These are phyloP conservation scores for Xestoiulus laeticollis DNA, from an alignment of 2,888 invertebrate genomes.

Conservation along the genomic window DNA sequence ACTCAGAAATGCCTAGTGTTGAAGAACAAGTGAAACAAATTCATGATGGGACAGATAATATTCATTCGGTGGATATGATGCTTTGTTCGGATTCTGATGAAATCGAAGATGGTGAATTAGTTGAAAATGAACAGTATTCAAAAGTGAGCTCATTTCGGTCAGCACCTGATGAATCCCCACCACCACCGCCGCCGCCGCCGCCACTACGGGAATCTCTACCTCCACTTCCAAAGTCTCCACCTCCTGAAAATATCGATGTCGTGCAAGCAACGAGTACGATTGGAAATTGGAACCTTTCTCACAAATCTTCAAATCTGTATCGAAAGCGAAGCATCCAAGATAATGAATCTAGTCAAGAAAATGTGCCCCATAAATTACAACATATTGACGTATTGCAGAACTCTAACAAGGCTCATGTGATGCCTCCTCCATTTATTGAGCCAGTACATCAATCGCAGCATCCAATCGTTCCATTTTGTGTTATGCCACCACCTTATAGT, in stretches of 20 bases:
- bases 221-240: not conserved
- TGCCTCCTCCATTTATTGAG: too few species aligned
- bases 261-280: not conserved
- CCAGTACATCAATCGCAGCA: too few species aligned
- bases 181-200: not conserved
- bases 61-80: not conserved
- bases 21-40: not conserved
- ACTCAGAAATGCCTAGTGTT: not conserved
- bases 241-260: not conserved
- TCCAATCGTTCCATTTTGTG: too few species aligned
- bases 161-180: not conserved
- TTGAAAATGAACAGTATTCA: not conserved
- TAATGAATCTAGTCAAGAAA: not conserved
- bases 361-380: not conserved
- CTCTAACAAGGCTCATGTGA: too few species aligned
- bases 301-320: not conserved
- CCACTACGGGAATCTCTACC: not conserved
- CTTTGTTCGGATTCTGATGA: not conserved
- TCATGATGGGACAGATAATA: not conserved
- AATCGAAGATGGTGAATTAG: not conserved
- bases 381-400: not conserved
- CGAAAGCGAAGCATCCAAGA: not conserved
- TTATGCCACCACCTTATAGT: too few species aligned
- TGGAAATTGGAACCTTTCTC: not conserved
- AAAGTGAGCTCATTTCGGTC: not conserved